Percentiles rank a stretch among this genome's conserved stretches.
Evolutionary conservation across 2,797 vertebrate species (phyloP).

Genomic region (Enteromius treurensis): DNA sequence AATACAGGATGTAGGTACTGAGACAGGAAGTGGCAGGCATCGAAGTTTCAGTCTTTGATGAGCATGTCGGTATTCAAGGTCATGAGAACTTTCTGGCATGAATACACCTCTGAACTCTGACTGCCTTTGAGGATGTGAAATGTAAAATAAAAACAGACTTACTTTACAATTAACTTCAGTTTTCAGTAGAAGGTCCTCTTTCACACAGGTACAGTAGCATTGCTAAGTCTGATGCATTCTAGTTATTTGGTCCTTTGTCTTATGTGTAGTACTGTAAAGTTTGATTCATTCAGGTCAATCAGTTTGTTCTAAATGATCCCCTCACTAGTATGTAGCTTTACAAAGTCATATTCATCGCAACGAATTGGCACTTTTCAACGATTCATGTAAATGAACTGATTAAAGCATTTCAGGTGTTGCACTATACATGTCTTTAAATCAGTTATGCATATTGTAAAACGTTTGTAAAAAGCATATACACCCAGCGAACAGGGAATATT

Average conservation of each 20-base stretch:
- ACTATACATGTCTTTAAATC: too few relatives aligned
- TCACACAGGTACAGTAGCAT: background rate
- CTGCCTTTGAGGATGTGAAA: background rate
- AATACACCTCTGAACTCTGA: conserved; percentile 35
- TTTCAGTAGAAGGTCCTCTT: background rate
- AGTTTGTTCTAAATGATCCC: background rate
- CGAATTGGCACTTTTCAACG: too few relatives aligned
- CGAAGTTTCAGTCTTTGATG: conserved; percentile 48
- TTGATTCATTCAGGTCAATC: background rate
- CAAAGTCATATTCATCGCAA: too few relatives aligned
- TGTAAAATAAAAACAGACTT: conserved; percentile 8
- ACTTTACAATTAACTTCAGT: background rate
- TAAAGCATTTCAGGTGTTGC: background rate
- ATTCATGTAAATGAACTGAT: background rate
- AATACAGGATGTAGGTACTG: conserved; percentile 51
- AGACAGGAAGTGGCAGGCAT: conserved; percentile 58
- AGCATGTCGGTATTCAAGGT: conserved; percentile 54
- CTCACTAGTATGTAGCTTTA: too few relatives aligned
- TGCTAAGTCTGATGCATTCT: background rate
- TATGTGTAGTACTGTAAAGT: too few relatives aligned
- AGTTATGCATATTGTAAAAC: too few relatives aligned
- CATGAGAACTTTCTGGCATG: conserved; percentile 49
- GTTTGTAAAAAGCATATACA: too few relatives aligned
- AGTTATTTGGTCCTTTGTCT: too few relatives aligned
- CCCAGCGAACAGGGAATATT: too few relatives aligned